A percentile compares a stretch with the other conserved stretches of the same genome.
Evolutionary conservation across 2,113 vertebrate species (phyloP).

Genomic region (Baryphthengus martii): DNA sequence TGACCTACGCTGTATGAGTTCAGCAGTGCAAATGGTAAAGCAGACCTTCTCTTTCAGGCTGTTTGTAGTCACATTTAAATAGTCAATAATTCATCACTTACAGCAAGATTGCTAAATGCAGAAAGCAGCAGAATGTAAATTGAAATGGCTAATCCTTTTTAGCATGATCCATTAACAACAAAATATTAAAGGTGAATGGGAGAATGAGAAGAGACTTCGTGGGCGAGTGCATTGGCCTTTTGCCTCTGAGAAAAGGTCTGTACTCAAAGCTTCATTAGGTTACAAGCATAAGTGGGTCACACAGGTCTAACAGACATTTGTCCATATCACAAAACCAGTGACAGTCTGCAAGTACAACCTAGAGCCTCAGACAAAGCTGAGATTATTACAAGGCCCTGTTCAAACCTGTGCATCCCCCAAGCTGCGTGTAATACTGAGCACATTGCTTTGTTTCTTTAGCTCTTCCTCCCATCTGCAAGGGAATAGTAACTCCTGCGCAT

Average conservation of each 20-base stretch:
- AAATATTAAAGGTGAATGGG: conserved; percentile 51
- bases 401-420: no score
- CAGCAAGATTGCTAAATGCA: conserved; percentile 36
- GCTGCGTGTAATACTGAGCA: neutral
- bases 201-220: conserved; percentile 1
- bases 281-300: neutral
- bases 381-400: neutral
- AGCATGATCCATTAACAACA: conserved; percentile 62
- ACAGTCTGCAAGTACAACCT: neutral
- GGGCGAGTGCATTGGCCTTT: neutral
- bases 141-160: conserved; percentile 66
- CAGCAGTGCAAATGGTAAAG: neutral
- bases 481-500: neutral
- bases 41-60: neutral
- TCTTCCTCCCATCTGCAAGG: neutral
- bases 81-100: conserved; percentile 64
- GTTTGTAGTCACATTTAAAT: conserved; percentile 57
- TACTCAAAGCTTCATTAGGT: conserved; percentile 45
- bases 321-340: neutral
- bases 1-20: neutral
- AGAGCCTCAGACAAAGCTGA: neutral
- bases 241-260: conserved; percentile 12
- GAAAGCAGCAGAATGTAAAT: conserved; percentile 59
- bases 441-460: neutral
- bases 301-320: neutral